Conservation (phyloP, 2,113 vertebrate species). For the Scalopus aquaticus region DNA sequence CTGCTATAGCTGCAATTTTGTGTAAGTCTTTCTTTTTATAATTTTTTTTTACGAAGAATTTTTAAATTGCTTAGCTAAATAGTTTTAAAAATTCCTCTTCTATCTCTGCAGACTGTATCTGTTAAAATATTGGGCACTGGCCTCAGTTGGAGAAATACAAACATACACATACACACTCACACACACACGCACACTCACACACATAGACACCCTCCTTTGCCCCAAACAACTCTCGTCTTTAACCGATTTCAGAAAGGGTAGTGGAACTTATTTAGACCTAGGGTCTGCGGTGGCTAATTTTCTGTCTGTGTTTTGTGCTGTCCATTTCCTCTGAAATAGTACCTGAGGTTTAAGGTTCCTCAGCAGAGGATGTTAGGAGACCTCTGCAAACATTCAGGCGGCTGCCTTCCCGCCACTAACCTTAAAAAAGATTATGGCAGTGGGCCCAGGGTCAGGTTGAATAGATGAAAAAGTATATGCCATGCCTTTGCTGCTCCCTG, state of each 20-base stretch:
- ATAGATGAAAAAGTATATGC: conserved; percentile 84
- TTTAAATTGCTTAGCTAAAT: conserved; percentile 81
- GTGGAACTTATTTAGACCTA: conserved; percentile 86
- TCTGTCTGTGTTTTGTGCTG: conserved; percentile 89
- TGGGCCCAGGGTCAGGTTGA: conserved; percentile 84
- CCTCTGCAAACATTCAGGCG: conserved; percentile 85
- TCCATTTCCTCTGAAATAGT: conserved; percentile 90
- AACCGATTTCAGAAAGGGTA: conserved; percentile 88
- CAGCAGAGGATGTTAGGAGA: conserved; percentile 86
- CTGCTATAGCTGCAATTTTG: conserved; percentile 83
- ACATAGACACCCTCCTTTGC: neutral
- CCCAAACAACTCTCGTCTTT: conserved; percentile 69
- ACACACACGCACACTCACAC: neutral
- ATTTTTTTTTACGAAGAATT: conserved; percentile 76
- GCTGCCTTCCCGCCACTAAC: conserved; percentile 84
- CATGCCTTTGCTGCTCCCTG: conserved; percentile 79
- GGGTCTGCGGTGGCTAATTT: conserved; percentile 88
- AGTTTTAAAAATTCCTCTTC: conserved; percentile 18
- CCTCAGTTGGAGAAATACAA: conserved; percentile 83
- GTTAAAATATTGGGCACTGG: conserved; percentile 88
- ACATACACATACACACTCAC: neutral
- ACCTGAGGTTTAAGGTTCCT: conserved; percentile 90
- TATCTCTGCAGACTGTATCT: conserved; percentile 81
- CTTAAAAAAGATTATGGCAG: conserved; percentile 86
- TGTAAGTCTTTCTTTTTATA: conserved; percentile 75